These are phyloP conservation scores for Sycophaga agraensis DNA, from an alignment of 1,140 invertebrate genomes.

Conservation along the genomic window DNA sequence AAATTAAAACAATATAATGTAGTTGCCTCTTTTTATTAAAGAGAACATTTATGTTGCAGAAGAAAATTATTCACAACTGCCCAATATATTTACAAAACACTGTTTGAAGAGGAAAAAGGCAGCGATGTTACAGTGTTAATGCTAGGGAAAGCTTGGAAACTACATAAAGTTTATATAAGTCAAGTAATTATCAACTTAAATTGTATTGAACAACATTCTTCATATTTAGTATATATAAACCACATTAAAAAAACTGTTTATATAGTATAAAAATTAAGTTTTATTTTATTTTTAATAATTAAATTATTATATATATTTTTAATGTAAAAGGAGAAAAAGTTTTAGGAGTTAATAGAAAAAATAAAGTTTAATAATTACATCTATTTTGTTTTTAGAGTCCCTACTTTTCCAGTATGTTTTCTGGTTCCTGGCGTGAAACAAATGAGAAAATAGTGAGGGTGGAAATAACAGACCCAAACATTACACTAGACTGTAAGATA, in stretches of 20 bases:
- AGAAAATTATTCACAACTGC: constrained; percentile 73
- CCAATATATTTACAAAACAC: constrained; percentile 77
- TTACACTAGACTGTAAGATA: constrained; percentile 68
- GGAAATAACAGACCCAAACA: constrained; percentile 74
- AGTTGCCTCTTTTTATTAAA: not conserved
- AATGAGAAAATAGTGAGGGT: constrained; percentile 69
- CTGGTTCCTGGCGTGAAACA: constrained; percentile 77
- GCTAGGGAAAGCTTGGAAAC: constrained; percentile 71
- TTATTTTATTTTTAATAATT: too few relatives aligned
- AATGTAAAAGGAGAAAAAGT: too few relatives aligned
- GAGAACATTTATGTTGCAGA: constrained; percentile 54
- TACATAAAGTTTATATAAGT: constrained; percentile 79
- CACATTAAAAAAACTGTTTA: too few relatives aligned
- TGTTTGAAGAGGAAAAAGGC: constrained; percentile 76
- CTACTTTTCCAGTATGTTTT: constrained; percentile 84
- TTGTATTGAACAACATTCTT: too few relatives aligned
- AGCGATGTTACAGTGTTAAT: constrained; percentile 76
- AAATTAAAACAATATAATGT: not conserved
- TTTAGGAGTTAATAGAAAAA: not conserved
- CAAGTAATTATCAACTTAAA: constrained; percentile 55
- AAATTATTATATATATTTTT: too few relatives aligned
- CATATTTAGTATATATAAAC: too few relatives aligned
- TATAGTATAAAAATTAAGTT: not conserved
- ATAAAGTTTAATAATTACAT: not conserved
- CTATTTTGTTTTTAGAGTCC: constrained; percentile 65